Conservation (phyloP, 2,888 invertebrate genomes). For the Syrista parreyssii region DNA sequence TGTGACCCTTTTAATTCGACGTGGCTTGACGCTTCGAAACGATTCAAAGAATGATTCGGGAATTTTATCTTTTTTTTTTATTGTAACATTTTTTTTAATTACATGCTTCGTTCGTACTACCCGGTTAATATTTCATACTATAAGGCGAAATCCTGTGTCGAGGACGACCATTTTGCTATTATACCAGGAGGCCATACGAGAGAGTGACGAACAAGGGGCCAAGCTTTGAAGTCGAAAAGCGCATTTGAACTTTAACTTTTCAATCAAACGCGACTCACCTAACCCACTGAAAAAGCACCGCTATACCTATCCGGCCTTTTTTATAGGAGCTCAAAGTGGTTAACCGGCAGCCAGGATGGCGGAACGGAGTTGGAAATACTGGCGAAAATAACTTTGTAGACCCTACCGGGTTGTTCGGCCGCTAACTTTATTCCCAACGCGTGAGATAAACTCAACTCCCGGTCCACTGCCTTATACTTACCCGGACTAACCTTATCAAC, state of each 20-base stretch:
- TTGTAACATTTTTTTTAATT: background rate
- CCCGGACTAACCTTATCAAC: slow-evolving; percentile 49
- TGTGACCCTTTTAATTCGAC: slow-evolving; percentile 41
- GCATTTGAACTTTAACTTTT: slow-evolving; percentile 2
- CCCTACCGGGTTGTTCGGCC: slow-evolving; percentile 18
- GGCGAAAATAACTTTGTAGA: slow-evolving; percentile 7
- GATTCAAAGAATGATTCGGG: background rate
- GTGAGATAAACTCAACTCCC: slow-evolving; percentile 50
- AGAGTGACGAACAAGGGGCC: background rate
- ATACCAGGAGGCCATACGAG: background rate
- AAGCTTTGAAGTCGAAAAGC: background rate
- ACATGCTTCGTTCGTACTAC: background rate
- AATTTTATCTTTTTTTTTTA: background rate
- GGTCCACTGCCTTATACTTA: slow-evolving; percentile 38
- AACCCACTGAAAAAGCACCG: background rate
- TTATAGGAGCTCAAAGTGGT: background rate
- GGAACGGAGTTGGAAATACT: background rate
- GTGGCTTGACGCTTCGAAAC: background rate
- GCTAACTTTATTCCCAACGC: slow-evolving; percentile 55
- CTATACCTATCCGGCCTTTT: background rate
- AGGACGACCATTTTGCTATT: background rate
- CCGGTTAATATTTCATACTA: background rate
- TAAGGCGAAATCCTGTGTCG: background rate
- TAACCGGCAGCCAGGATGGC: background rate
- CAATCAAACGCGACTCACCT: background rate